Percentiles rank a stretch among this genome's conserved stretches.
phyloP scores from a whole-genome alignment of 2,113 vertebrate species.

The Lynx canadensis region DNA sequence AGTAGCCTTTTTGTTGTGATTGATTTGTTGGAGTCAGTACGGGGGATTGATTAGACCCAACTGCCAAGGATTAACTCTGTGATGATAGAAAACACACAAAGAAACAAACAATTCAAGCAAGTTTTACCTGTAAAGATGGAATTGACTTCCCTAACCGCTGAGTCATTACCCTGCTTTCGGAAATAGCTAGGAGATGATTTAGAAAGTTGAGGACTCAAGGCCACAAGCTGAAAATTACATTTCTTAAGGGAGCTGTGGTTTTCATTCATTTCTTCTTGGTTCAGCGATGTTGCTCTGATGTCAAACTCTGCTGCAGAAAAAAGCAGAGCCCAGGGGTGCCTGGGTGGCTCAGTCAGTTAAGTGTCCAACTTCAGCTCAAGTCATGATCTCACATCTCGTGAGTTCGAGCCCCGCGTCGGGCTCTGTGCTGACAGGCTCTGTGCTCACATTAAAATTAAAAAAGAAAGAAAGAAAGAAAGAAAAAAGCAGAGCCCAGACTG shows the following conservation, averaged over 20 bases:
- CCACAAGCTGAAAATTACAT: not conserved
- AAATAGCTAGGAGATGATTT: not conserved
- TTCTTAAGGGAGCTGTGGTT: not conserved
- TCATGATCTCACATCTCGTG: no score
- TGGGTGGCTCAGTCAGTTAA: no score
- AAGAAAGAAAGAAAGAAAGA: no score
- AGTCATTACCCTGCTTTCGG: not conserved
- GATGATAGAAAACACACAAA: not conserved
- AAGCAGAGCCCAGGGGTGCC: not conserved
- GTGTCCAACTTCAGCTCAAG: no score
- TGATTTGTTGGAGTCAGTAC: not conserved
- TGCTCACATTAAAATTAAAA: no score
- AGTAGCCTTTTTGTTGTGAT: slow-evolving; percentile 13
- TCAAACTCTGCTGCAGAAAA: not conserved
- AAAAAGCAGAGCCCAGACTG: not conserved
- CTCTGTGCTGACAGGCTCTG: no score
- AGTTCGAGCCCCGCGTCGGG: no score
- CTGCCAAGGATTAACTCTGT: not conserved
- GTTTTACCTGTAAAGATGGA: slow-evolving; percentile 32
- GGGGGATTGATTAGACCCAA: not conserved
- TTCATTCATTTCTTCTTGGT: not conserved
- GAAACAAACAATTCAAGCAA: not conserved
- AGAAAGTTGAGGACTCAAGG: not conserved
- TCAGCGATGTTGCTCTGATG: not conserved
- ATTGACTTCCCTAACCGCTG: not conserved